These are phyloP conservation scores for Pachycephala philippinensis DNA, from an alignment of 2,113 vertebrate genomes.

Conservation along the genomic window DNA sequence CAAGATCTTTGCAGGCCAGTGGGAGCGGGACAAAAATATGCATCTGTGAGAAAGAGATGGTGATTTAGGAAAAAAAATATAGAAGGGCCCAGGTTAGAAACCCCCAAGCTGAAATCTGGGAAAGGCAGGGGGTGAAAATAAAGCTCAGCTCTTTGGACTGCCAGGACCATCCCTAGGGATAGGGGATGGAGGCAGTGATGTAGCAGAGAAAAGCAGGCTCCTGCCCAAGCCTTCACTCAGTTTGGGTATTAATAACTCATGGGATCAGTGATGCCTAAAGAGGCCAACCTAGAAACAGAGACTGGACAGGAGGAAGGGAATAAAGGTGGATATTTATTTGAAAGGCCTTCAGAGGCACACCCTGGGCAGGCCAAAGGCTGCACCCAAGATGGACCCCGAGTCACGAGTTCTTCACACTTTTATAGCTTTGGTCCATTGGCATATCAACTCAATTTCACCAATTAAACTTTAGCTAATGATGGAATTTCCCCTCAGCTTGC, in stretches of 20 bases:
- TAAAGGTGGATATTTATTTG: too few relatives aligned
- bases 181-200: background rate
- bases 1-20: background rate
- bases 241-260: background rate
- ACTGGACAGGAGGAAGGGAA: too few relatives aligned
- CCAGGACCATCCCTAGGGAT: background rate
- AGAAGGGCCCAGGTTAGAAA: background rate
- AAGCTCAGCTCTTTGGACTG: background rate
- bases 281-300: too few relatives aligned
- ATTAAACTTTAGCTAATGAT: too few relatives aligned
- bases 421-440: too few relatives aligned
- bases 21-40: background rate
- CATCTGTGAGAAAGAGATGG: background rate
- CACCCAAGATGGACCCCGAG: too few relatives aligned
- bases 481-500: too few relatives aligned
- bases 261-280: background rate
- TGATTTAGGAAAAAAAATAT: background rate
- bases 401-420: too few relatives aligned
- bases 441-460: too few relatives aligned
- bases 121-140: background rate
- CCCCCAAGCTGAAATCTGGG: rapidly evolving
- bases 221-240: background rate
- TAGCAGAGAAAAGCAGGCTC: background rate
- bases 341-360: too few relatives aligned
- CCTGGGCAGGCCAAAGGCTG: too few relatives aligned